A percentile compares a stretch with the other conserved stretches of the same genome.
phyloP scores from a whole-genome alignment of 2,797 vertebrate species.

The Diplodus sargus region DNA sequence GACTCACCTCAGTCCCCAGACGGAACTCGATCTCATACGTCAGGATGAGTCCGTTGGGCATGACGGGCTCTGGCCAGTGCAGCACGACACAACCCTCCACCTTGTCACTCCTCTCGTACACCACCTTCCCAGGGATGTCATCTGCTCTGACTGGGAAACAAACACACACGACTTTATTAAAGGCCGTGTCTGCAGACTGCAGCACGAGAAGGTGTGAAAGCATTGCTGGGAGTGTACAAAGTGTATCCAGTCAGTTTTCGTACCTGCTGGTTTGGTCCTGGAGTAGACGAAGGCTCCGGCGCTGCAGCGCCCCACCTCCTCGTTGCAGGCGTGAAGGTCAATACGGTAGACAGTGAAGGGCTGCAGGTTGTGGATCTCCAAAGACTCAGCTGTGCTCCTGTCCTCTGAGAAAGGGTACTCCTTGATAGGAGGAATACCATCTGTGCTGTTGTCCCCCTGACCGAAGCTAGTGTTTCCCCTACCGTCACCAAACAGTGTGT shows the following conservation, averaged over 20 bases:
- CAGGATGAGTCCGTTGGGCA: conserved; percentile 94
- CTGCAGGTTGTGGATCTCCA: conserved; percentile 90
- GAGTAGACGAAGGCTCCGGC: conserved; percentile 96
- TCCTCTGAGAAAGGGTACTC: conserved; percentile 92
- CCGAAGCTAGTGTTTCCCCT: conserved; percentile 80
- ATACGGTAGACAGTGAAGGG: conserved; percentile 98
- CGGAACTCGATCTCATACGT: conserved; percentile 98
- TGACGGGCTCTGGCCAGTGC: conserved; percentile 91
- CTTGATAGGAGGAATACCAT: conserved; percentile 82
- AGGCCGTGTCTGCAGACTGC: not conserved
- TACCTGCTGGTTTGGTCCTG: conserved; percentile 97
- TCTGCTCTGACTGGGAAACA: conserved; percentile 91
- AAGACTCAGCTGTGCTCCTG: conserved; percentile 87
- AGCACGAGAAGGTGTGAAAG: not conserved
- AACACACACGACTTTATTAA: conserved; percentile 12
- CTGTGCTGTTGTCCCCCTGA: conserved; percentile 86
- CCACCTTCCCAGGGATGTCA: conserved; percentile 93
- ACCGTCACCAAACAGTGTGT: conserved; percentile 77
- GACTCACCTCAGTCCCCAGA: conserved; percentile 91
- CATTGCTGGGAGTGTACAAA: not conserved
- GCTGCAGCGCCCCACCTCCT: conserved; percentile 93
- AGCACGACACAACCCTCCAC: conserved; percentile 89
- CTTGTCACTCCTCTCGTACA: conserved; percentile 88
- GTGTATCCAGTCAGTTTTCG: not conserved
- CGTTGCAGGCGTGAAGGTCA: conserved; percentile 97